phyloP scores from a whole-genome alignment of 2,797 vertebrate genomes.

The Syngnathus acus region DNA sequence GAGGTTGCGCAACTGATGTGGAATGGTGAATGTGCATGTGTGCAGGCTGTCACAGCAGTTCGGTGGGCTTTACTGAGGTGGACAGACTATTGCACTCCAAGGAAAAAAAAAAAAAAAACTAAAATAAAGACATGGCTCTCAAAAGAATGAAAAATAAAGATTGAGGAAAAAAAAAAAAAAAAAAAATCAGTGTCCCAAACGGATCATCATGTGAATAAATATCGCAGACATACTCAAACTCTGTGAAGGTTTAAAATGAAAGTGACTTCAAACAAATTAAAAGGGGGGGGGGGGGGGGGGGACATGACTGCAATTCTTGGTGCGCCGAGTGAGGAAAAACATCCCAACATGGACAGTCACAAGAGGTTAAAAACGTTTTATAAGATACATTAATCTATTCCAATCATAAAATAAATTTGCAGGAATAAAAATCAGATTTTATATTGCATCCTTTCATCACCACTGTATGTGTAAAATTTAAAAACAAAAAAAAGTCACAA shows the following conservation, averaged over 20 bases:
- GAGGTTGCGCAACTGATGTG: constrained; percentile 28
- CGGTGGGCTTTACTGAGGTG: constrained; percentile 63
- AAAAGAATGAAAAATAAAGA: constrained; percentile 41
- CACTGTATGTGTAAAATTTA: constrained; percentile 54
- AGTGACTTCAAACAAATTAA: constrained; percentile 55
- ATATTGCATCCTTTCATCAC: constrained; percentile 48
- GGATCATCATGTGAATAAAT: constrained; percentile 72
- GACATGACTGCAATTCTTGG: constrained; percentile 63
- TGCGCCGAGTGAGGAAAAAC: constrained; percentile 49
- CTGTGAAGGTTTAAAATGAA: constrained; percentile 61
- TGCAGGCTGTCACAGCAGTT: constrained; percentile 58
- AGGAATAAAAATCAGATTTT: constrained; percentile 54
- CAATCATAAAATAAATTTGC: constrained; percentile 46
- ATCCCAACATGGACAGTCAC: constrained; percentile 48
- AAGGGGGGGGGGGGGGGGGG: too few species aligned
- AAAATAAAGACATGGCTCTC: constrained; percentile 60
- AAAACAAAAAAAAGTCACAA: constrained; percentile 44
- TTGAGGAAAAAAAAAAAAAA: constrained; percentile 6
- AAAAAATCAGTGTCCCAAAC: constrained; percentile 57
- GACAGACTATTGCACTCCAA: constrained; percentile 77
- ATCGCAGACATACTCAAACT: constrained; percentile 67
- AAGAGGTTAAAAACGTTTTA: constrained; percentile 37
- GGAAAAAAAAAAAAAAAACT: constrained; percentile 39
- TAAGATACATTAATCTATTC: constrained; percentile 49
- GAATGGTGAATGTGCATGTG: constrained; percentile 9